phyloP scores from a whole-genome alignment of 2,113 vertebrate genomes.

The Myotis yumanensis region DNA sequence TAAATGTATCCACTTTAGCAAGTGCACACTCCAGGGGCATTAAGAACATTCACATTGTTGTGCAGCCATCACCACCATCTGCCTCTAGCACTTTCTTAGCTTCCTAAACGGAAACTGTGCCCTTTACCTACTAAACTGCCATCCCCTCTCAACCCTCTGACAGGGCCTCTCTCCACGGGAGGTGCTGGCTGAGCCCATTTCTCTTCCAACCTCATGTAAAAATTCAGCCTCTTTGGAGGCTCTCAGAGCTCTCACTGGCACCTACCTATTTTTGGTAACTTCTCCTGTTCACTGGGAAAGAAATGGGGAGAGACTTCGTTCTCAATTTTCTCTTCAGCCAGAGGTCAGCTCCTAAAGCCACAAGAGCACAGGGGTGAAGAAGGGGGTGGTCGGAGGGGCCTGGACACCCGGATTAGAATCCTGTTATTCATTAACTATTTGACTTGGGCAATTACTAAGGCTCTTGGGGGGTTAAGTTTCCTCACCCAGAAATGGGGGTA shows the following conservation, averaged over 20 bases:
- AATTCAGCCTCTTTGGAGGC: background rate
- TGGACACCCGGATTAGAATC: background rate
- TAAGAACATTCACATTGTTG: background rate
- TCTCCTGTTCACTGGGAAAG: conserved; percentile 13
- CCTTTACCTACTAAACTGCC: background rate
- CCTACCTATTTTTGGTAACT: conserved; percentile 52
- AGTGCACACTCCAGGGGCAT: background rate
- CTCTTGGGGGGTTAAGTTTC: background rate
- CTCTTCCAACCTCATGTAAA: background rate
- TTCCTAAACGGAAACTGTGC: background rate
- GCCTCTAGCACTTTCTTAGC: background rate
- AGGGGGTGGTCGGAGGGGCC: no score
- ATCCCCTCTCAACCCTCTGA: background rate
- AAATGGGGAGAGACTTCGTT: background rate
- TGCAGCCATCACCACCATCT: background rate
- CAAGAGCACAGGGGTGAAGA: background rate
- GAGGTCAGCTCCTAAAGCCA: conserved; percentile 27
- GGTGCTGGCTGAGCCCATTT: background rate
- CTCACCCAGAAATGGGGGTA: background rate
- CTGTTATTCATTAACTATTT: background rate
- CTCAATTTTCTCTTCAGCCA: background rate
- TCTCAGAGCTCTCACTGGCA: conserved; percentile 9
- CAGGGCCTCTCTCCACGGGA: background rate
- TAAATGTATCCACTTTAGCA: background rate
- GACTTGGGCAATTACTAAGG: background rate